Evolutionary conservation across 2,113 vertebrate genomes (phyloP).

Genomic region (Anguilla japonica): DNA sequence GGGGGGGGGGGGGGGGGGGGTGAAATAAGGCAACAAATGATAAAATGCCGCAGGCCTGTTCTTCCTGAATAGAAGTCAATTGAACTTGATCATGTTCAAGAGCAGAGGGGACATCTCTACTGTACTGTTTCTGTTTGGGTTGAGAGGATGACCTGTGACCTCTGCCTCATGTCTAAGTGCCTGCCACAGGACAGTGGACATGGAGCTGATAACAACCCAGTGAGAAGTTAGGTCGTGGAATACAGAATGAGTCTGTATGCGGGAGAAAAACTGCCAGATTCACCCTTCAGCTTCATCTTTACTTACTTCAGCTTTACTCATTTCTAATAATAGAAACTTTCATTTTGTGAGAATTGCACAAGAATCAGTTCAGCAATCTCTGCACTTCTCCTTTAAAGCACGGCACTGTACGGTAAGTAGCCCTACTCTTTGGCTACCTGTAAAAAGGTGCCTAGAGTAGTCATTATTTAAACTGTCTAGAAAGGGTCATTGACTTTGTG

Average conservation of each 20-base stretch:
- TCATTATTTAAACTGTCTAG: background rate
- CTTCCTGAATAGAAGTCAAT: background rate
- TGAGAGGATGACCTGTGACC: background rate
- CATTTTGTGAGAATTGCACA: background rate
- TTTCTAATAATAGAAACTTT: background rate
- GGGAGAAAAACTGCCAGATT: background rate
- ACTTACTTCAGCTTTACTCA: background rate
- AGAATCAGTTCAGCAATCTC: background rate
- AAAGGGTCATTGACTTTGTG: conserved; percentile 10
- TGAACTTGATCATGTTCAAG: background rate
- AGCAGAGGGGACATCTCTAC: background rate
- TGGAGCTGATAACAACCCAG: background rate
- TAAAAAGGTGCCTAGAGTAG: background rate
- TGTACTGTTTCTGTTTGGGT: background rate
- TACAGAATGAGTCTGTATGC: background rate
- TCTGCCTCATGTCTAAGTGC: background rate
- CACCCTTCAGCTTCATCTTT: background rate
- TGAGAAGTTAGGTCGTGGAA: background rate
- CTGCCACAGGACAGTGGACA: background rate
- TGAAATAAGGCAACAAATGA: background rate
- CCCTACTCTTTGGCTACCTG: background rate
- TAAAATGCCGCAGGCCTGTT: background rate
- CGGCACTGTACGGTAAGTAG: background rate
- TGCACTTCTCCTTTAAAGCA: background rate
- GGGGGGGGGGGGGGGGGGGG: background rate